phyloP scores from a whole-genome alignment of 2,797 vertebrate genomes.

The Lophura swinhoii region DNA sequence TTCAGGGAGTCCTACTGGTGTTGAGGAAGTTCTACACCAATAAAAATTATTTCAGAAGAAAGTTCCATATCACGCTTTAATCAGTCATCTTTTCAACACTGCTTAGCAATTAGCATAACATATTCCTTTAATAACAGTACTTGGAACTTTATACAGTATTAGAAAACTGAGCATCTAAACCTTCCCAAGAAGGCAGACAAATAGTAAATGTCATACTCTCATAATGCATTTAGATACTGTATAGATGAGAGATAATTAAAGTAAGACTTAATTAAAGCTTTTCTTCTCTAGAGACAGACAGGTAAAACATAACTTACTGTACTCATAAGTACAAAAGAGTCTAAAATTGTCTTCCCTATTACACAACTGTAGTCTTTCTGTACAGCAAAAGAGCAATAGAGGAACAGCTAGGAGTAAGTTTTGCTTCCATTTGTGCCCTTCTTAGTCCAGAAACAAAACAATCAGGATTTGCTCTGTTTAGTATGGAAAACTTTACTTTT shows the following conservation, averaged over 20 bases:
- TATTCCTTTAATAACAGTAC: conserved; percentile 52
- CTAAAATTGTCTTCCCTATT: conserved; percentile 48
- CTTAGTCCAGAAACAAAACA: background rate
- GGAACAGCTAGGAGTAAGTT: background rate
- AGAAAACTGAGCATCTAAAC: conserved; percentile 43
- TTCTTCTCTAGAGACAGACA: conserved; percentile 62
- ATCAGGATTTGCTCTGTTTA: background rate
- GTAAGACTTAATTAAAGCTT: conserved; percentile 71
- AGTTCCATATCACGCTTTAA: background rate
- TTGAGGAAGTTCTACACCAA: background rate
- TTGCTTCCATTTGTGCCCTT: background rate
- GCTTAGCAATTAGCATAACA: conserved; percentile 31
- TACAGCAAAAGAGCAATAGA: conserved; percentile 4
- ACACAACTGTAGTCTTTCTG: conserved; percentile 2
- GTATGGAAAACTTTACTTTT: background rate
- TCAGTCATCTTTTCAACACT: conserved; percentile 10
- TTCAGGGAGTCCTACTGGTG: background rate
- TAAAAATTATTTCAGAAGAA: background rate
- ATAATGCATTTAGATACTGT: conserved; percentile 42
- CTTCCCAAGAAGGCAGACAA: conserved; percentile 59
- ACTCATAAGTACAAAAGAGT: conserved; percentile 35
- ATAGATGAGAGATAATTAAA: conserved; percentile 67
- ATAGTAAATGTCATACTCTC: conserved; percentile 62
- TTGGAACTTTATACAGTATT: conserved; percentile 19
- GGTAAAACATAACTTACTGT: conserved; percentile 63